phyloP scores from a whole-genome alignment of 2,888 invertebrate genomes.

The Quadriops clusia region DNA sequence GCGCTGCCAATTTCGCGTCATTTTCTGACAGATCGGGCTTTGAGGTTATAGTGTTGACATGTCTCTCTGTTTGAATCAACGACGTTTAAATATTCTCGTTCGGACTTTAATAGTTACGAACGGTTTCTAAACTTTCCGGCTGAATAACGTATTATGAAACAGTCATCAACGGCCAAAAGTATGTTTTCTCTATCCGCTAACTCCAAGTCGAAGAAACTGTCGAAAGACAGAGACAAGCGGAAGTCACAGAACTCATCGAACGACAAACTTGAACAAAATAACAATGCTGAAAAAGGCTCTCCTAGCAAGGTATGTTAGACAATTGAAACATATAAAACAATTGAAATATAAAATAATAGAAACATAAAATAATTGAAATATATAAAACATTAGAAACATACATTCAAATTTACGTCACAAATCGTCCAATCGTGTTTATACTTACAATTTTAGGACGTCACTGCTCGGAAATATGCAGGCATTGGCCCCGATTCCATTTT shows the following conservation, averaged over 20 bases:
- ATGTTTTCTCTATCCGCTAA: constrained; percentile 11
- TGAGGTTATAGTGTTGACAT: too few relatives aligned
- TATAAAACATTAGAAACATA: too few relatives aligned
- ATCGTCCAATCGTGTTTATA: constrained; percentile 3
- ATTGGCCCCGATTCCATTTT: constrained; percentile 28
- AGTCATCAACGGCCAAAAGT: constrained; percentile 11
- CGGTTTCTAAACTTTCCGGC: too few relatives aligned
- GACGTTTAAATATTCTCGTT: too few relatives aligned
- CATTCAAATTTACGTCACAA: neutral
- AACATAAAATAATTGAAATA: too few relatives aligned
- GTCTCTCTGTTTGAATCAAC: too few relatives aligned
- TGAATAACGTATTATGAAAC: too few relatives aligned
- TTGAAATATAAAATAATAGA: too few relatives aligned
- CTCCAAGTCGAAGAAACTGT: constrained; percentile 25
- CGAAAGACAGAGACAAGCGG: constrained; percentile 26
- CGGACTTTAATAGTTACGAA: too few relatives aligned
- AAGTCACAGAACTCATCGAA: constrained; percentile 21
- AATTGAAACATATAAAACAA: neutral
- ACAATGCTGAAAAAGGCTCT: constrained; percentile 24
- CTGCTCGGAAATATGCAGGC: constrained; percentile 28
- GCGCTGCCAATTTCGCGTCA: too few relatives aligned
- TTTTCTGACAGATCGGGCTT: too few relatives aligned
- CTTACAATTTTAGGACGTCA: constrained; percentile 21
- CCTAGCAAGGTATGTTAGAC: constrained; percentile 23
- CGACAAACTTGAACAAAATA: constrained; percentile 18